Evolutionary conservation across 2,113 vertebrate genomes (phyloP).

Genomic region (Nycticorax nycticorax): DNA sequence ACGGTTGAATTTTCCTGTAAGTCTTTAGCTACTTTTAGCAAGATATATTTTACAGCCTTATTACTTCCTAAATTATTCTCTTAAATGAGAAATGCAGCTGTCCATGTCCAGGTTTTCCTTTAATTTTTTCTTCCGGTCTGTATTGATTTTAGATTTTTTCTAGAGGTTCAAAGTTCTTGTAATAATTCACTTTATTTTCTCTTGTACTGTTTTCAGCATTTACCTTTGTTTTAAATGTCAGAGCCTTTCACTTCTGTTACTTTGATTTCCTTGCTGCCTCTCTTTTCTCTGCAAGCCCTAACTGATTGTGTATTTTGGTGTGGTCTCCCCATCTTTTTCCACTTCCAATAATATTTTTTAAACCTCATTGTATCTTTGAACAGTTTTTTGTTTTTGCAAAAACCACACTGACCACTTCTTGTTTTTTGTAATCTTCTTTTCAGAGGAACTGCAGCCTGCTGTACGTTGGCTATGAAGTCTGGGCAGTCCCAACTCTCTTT

Average conservation of each 20-base stretch:
- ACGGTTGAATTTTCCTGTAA: neutral
- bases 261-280: neutral
- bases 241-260: constrained; percentile 50
- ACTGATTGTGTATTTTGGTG: neutral
- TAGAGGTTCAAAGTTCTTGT: neutral
- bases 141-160: neutral
- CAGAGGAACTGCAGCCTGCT: constrained; percentile 11
- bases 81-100: neutral
- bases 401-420: constrained; percentile 29
- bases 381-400: neutral
- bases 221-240: constrained; percentile 37
- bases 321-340: neutral
- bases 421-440: neutral
- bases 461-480: neutral
- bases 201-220: neutral
- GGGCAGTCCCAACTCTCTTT: neutral
- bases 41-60: neutral
- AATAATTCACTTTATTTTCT: neutral
- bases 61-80: neutral
- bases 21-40: neutral
- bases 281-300: neutral
- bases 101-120: neutral
- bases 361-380: neutral
- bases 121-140: neutral
- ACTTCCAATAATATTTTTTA: neutral